Base-by-base conservation (phyloP, 2,797 vertebrate species). In the Mallotus villosus region DNA sequence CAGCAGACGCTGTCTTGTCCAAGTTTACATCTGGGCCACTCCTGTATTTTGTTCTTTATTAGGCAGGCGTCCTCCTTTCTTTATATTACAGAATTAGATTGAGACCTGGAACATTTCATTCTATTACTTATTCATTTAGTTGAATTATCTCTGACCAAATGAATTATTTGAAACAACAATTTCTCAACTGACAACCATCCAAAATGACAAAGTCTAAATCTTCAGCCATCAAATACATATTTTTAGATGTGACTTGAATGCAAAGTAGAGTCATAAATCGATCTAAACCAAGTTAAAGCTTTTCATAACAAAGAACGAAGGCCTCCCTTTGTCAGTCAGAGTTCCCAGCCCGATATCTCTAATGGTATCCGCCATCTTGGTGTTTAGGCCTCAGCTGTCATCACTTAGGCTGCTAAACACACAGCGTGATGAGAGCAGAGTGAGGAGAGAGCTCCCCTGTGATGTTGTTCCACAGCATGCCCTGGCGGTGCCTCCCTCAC, bases 371-470 rank as follows among this genome's bases (percentile, higher is more conserved):
- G 0, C 70, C 60, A 67, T 51, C 21, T 70, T 21, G 58, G 73
- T 68, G 58, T 73, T 71, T 68, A 41, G 63, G 71, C 17, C 27
- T 74, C 80, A 76, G 71, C 75, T 82, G 73, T 78, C 77, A 78
- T 49, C 75, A 37, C 70, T 75, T 72, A 71, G 3, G 27, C 67
- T 73, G n/a, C 57, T 51, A 63, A 41, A 67, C 72, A 64, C 76
- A 69, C 68, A 59, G 63, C 67, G 46, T 62, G 67, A 75, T 41
- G 65, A 76, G 65, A 76, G 21, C 9, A 14, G 22, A 21, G 68
- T 4, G 74, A 57, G 65, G 73, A 64, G 2, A 34, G 73, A 67
- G 2, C 63, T 53, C 37, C 73, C 21, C 53, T 7, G 8, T 14
- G 29, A 21, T 5, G 55, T 53, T 24, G 29, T 34, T 70, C 27